Conservation (phyloP, 2,113 vertebrate genomes). For the Notechis scutatus region DNA sequence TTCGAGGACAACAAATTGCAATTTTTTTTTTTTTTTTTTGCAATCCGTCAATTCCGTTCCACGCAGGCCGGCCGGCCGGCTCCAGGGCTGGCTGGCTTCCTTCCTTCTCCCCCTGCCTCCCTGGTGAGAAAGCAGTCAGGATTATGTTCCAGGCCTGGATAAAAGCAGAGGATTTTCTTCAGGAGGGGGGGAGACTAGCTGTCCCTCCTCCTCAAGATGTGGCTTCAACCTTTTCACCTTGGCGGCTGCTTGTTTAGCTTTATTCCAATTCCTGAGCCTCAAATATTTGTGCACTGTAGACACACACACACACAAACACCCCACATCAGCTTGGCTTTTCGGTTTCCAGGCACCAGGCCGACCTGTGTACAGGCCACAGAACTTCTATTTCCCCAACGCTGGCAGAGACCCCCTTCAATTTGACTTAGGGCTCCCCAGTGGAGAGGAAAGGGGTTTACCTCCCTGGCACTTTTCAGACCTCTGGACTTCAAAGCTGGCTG, state of each 20-base stretch:
- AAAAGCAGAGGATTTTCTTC: neutral
- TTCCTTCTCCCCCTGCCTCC: too few species aligned
- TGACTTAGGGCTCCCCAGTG: too few species aligned
- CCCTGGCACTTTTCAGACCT: too few species aligned
- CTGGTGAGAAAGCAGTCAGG: neutral
- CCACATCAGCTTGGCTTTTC: neutral
- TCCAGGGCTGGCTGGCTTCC: too few species aligned
- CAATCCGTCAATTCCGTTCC: too few species aligned
- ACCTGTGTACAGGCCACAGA: neutral
- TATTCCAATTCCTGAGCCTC: neutral
- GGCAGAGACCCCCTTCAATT: neutral
- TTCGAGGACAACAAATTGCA: too few species aligned
- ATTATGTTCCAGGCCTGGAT: neutral
- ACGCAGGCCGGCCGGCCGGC: too few species aligned
- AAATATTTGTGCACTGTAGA: neutral
- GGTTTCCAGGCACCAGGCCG: neutral
- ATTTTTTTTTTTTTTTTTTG: too few species aligned
- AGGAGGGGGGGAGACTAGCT: neutral
- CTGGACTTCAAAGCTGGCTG: too few species aligned
- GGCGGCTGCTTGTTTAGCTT: neutral
- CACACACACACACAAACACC: too few species aligned
- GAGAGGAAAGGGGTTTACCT: too few species aligned
- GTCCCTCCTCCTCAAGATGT: neutral
- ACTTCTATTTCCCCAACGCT: neutral
- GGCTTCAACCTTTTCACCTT: neutral